phyloP scores from a whole-genome alignment of 92 coral and sea anemone genomes.

The Scolanthus callimorphus region DNA sequence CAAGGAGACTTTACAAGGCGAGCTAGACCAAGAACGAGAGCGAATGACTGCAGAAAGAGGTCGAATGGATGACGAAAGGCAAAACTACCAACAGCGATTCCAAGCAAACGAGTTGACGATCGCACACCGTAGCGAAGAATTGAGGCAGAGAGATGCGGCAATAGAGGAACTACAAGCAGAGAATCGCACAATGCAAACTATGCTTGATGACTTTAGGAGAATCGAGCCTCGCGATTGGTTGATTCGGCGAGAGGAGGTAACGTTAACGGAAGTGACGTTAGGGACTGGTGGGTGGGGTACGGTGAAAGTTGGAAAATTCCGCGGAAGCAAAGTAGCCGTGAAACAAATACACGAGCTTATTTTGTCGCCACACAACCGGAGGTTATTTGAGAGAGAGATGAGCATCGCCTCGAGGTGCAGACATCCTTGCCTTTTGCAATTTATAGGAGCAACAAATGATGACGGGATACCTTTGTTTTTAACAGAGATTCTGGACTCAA shows the following conservation, averaged over 20 bases:
- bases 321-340: slow-evolving; percentile 84
- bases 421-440: slow-evolving; percentile 88
- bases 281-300: slow-evolving; percentile 98
- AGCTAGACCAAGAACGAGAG: slow-evolving; percentile 46
- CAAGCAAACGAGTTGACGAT: slow-evolving; percentile 14
- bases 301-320: slow-evolving; percentile 88
- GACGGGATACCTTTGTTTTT: slow-evolving; percentile 83
- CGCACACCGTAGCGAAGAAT: slow-evolving; percentile 16
- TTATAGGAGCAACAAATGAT: slow-evolving; percentile 95
- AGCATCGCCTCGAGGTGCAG: slow-evolving; percentile 95
- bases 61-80: slow-evolving; percentile 47
- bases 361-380: slow-evolving; percentile 92
- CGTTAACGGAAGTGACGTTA: slow-evolving; percentile 50
- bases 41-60: slow-evolving; percentile 39
- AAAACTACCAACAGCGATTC: slow-evolving; percentile 31
- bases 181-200: slow-evolving; percentile 55
- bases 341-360: slow-evolving; percentile 90
- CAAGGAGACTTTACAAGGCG: slow-evolving; percentile 39
- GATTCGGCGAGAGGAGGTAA: slow-evolving; percentile 84
- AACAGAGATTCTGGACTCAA: slow-evolving; percentile 85
- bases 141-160: slow-evolving; percentile 34
- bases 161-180: slow-evolving; percentile 48
- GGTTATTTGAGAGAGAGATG: slow-evolving; percentile 96
- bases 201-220: slow-evolving; percentile 77
- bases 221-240: slow-evolving; percentile 99